These are phyloP conservation scores for Tinamus major DNA, from an alignment of 2,797 vertebrate species.

Conservation along the genomic window DNA sequence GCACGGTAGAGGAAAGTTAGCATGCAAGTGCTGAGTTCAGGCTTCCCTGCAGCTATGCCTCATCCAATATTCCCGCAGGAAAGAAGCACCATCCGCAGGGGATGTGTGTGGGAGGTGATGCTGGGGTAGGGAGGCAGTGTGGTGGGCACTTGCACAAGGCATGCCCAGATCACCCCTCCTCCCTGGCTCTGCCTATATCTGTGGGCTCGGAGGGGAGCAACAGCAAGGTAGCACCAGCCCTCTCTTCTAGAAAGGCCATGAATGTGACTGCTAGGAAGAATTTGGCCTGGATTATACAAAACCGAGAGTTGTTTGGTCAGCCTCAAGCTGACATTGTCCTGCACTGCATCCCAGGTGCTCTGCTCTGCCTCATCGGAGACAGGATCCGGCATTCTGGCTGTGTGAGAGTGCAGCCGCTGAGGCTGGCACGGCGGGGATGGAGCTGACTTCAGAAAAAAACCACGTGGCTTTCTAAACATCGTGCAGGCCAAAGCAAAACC, in stretches of 20 bases:
- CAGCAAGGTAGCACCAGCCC: neutral
- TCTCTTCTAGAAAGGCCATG: neutral
- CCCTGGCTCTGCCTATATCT: neutral
- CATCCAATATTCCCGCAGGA: neutral
- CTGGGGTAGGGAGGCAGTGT: neutral
- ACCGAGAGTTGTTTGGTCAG: conserved; percentile 7
- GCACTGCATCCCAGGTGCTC: neutral
- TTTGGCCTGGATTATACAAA: neutral
- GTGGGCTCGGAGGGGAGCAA: neutral
- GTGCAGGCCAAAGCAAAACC: conserved; percentile 70
- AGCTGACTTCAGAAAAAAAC: conserved; percentile 50
- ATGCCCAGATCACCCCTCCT: neutral
- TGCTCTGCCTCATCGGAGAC: neutral
- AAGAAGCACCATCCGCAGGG: neutral
- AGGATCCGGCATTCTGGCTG: neutral
- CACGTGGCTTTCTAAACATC: conserved; percentile 66
- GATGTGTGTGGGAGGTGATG: neutral
- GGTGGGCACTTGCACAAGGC: neutral
- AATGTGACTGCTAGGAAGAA: conserved; percentile 10
- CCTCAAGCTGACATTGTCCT: neutral
- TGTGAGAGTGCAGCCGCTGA: neutral
- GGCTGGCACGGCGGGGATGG: conserved; percentile 17
- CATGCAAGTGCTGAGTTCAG: neutral
- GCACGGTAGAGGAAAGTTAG: neutral
- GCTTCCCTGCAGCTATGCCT: neutral